Percentiles rank a stretch among this genome's conserved stretches.
phyloP scores from a whole-genome alignment of 2,113 vertebrate genomes.

The Sciurus niger region DNA sequence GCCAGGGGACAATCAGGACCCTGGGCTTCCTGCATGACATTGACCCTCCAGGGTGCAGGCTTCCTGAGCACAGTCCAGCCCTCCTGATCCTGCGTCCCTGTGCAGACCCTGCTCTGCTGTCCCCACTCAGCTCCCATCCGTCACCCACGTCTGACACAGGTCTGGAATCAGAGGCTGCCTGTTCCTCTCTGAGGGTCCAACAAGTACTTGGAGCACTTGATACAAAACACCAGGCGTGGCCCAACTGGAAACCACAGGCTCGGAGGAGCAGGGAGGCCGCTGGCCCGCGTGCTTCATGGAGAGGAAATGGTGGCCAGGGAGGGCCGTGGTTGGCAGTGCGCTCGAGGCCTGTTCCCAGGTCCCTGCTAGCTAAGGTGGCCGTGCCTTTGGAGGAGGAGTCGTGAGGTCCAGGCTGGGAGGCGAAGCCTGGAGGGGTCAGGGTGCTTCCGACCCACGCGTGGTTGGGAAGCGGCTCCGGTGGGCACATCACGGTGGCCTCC shows the following conservation, averaged over 20 bases:
- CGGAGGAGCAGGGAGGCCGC: too few relatives aligned
- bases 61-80: neutral
- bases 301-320: neutral
- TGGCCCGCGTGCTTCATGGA: neutral
- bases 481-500: too few relatives aligned
- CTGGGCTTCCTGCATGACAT: neutral
- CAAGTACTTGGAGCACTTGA: neutral
- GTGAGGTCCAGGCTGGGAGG: neutral
- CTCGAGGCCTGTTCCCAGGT: neutral
- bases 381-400: neutral
- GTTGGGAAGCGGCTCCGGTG: too few relatives aligned
- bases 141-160: too few relatives aligned
- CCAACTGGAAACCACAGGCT: neutral
- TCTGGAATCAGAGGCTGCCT: neutral
- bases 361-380: neutral
- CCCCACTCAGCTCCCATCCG: too few relatives aligned
- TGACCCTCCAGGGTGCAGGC: neutral
- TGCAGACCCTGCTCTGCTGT: neutral
- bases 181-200: neutral
- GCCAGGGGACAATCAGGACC: neutral
- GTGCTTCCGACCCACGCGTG: too few relatives aligned
- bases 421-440: accelerated
- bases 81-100: neutral
- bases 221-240: neutral
- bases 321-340: neutral